Conservation (phyloP, 2,888 invertebrate genomes). For the Dorcus hopei region DNA sequence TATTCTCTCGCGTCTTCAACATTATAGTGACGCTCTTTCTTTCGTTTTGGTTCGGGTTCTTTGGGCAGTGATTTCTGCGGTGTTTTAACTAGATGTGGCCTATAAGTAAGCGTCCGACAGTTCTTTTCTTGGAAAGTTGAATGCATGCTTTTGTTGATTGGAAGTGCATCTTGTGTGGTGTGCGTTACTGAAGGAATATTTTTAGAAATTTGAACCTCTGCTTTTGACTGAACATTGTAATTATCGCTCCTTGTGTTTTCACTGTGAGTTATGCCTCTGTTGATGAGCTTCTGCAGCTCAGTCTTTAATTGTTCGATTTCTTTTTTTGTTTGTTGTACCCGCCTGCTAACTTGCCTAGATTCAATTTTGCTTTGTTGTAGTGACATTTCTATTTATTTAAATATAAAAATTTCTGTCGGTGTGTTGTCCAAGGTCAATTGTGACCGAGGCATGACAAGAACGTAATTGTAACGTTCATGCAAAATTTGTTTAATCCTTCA, state of each 20-base stretch:
- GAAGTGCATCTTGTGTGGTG: neutral
- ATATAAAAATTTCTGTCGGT: too few species aligned
- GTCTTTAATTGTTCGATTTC: constrained; percentile 43
- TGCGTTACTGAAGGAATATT: neutral
- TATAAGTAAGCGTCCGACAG: neutral
- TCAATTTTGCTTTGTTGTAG: constrained; percentile 8
- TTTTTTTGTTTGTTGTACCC: constrained; percentile 34
- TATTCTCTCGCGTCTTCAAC: constrained; percentile 54
- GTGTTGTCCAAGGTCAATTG: too few species aligned
- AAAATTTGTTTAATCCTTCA: too few species aligned
- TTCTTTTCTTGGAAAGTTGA: neutral
- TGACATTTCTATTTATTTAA: constrained; percentile 15
- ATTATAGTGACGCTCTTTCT: constrained; percentile 46
- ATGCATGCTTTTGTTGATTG: neutral
- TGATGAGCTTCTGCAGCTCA: constrained; percentile 41
- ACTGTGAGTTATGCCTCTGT: constrained; percentile 26
- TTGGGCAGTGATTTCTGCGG: neutral
- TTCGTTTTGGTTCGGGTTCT: constrained; percentile 17
- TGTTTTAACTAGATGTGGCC: too few species aligned
- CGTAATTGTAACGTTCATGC: too few species aligned
- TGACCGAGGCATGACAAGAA: too few species aligned
- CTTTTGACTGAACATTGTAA: neutral
- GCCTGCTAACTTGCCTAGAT: constrained; percentile 25
- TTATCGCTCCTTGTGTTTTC: constrained; percentile 2
- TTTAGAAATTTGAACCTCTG: constrained; percentile 2